These are phyloP conservation scores for Stegastes partitus DNA, from an alignment of 2,113 vertebrate species.

Conservation along the genomic window DNA sequence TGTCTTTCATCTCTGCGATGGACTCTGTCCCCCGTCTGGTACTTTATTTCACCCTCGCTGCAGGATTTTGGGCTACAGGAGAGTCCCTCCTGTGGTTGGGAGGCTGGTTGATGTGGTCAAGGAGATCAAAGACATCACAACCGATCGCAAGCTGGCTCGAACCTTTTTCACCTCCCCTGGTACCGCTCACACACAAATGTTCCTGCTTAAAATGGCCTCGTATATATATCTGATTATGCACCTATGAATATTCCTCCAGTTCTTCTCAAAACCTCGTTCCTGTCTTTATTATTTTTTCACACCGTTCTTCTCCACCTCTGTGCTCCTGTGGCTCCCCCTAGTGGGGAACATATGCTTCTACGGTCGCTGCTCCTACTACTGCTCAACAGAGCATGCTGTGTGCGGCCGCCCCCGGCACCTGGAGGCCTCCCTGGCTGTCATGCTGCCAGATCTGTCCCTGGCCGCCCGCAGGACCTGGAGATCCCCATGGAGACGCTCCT, in stretches of 20 bases:
- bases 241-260: background rate
- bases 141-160: slow-evolving; percentile 86
- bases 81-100: slow-evolving; percentile 87
- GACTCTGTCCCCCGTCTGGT: background rate
- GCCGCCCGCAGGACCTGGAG: slow-evolving; percentile 87
- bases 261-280: slow-evolving; percentile 1
- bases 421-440: slow-evolving; percentile 88
- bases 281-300: background rate
- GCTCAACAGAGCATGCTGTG: slow-evolving; percentile 89
- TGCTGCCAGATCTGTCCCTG: slow-evolving; percentile 87
- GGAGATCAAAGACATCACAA: slow-evolving; percentile 89
- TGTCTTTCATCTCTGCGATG: background rate
- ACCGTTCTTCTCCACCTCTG: background rate
- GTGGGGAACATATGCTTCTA: slow-evolving; percentile 90
- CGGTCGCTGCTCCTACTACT: slow-evolving; percentile 93
- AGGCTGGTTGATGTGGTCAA: slow-evolving; percentile 86
- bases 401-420: slow-evolving; percentile 86
- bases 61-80: slow-evolving; percentile 88
- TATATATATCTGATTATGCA: slow-evolving; percentile 17
- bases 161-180: slow-evolving; percentile 91
- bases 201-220: background rate
- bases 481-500: slow-evolving; percentile 92
- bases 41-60: background rate
- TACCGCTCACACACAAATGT: slow-evolving; percentile 45
- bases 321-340: slow-evolving; percentile 66